Evolutionary conservation across 2,797 vertebrate genomes (phyloP), one percentile per base, ranked within the genome.

Genomic region (Meriones psammophilus): DNA sequence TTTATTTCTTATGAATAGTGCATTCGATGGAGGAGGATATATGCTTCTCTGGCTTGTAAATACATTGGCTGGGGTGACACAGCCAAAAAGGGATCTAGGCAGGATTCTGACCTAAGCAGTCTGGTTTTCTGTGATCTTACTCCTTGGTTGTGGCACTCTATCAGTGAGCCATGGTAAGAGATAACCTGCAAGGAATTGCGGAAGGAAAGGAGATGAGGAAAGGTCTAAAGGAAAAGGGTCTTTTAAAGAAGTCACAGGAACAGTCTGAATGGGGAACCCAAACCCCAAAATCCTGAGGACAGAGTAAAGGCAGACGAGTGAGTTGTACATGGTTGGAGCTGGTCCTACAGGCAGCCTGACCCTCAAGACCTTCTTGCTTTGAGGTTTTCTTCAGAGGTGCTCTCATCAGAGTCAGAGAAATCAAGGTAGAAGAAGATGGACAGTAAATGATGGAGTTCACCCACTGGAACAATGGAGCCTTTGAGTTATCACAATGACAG

Each of bases 331-430:
- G 4, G 20, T 22, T 1, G 30, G 50, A 73, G 68, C 58, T 60
- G 71, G n/a, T 20, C 15, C 33, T 18, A 4, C 7, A 2, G 18
- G 2, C 6, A 0, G 3, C 13, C 17, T 3, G 13, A 58, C 8
- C 4, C 77, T 76, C n/a, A 30, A 71, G 42, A 22, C 30, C 26
- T 5, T 87, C 12, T 22, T 30, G 33, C 74, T 33, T n/a, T 8
- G 36, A 89, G 71, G 39, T 39, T 71, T 68, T 54, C 80, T 68
- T n/a, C 14, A 22, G 20, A 95, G 73, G 62, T n/a, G 6, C n/a
- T 73, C 66, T 90, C 42, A 12, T 3, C 8, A 66, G n/a, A 66
- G 24, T 69, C 92, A 89, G 86, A 88, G 20, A 66, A 83, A 58
- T 66, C 42, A 69, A 39, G 71, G 54, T 6, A 54, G n/a, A 62